Conservation (phyloP, 1,140 invertebrate genomes). For the Trachymyrmex cornetzi region DNA sequence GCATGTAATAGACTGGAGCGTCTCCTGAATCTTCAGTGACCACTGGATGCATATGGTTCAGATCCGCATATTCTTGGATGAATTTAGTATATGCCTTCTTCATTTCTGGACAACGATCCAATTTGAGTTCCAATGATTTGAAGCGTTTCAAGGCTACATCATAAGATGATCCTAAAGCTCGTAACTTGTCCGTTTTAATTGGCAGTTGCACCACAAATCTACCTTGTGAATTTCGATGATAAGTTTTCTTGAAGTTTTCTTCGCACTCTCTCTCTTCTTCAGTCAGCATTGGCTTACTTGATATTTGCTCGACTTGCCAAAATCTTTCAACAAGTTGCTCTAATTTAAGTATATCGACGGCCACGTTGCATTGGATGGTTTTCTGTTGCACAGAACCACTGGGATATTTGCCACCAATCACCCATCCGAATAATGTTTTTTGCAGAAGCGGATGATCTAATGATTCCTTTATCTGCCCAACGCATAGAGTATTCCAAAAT, state of each 20-base stretch:
- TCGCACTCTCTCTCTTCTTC: not conserved
- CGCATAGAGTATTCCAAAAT: not conserved
- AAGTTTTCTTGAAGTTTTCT: not conserved
- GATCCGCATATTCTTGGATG: not conserved
- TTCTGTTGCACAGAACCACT: too few relatives aligned
- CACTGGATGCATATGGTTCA: not conserved
- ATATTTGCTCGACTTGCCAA: not conserved
- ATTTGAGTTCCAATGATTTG: not conserved
- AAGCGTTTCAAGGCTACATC: not conserved
- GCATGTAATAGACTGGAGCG: not conserved
- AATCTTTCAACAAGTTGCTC: not conserved
- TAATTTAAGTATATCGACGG: not conserved
- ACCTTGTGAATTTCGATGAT: not conserved
- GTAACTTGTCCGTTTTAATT: not conserved
- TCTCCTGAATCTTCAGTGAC: not conserved
- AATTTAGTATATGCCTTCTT: not conserved
- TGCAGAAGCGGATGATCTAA: not conserved
- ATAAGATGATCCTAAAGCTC: not conserved
- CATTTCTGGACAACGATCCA: not conserved
- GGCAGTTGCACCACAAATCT: not conserved
- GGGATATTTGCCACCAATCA: not conserved
- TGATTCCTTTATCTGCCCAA: not conserved
- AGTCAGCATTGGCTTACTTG: not conserved
- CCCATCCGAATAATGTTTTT: not conserved
- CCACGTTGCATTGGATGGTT: not conserved